These are phyloP conservation scores for Poecilus cupreus DNA, from an alignment of 2,888 invertebrate genomes.

Conservation along the genomic window DNA sequence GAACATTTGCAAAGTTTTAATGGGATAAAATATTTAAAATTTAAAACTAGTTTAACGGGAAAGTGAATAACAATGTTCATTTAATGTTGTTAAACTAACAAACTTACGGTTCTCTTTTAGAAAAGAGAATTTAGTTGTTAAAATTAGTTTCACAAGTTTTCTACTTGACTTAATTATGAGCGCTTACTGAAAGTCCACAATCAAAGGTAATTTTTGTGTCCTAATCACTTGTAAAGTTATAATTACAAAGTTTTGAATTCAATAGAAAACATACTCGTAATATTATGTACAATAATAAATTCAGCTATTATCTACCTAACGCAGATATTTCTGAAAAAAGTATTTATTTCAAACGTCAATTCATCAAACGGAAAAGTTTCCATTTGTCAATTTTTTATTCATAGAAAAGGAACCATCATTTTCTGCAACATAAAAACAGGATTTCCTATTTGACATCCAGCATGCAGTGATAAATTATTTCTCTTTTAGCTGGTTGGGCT, in stretches of 20 bases:
- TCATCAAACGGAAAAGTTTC: slow-evolving; percentile 33
- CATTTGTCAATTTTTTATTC: slow-evolving; percentile 44
- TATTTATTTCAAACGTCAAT: background rate
- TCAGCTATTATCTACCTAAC: background rate
- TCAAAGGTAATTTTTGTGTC: background rate
- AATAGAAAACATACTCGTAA: too few species aligned
- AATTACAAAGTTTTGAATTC: too few species aligned
- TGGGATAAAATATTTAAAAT: slow-evolving; percentile 23
- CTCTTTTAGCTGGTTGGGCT: slow-evolving; percentile 85
- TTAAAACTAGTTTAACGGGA: background rate
- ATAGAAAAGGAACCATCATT: background rate
- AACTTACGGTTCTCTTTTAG: background rate
- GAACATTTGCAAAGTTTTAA: slow-evolving; percentile 3
- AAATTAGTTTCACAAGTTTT: background rate
- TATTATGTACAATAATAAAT: background rate
- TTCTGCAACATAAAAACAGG: background rate
- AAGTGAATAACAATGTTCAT: slow-evolving; percentile 16
- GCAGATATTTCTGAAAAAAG: background rate
- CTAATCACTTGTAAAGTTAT: too few species aligned
- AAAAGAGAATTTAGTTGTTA: background rate
- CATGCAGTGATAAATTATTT: slow-evolving; percentile 30
- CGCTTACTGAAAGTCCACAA: background rate
- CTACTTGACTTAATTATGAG: background rate
- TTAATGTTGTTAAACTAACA: slow-evolving; percentile 1
- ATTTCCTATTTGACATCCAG: background rate